A percentile compares a stretch with the other conserved stretches of the same genome.
phyloP scores from a whole-genome alignment of 2,113 vertebrate genomes.

The Pycnonotus jocosus region DNA sequence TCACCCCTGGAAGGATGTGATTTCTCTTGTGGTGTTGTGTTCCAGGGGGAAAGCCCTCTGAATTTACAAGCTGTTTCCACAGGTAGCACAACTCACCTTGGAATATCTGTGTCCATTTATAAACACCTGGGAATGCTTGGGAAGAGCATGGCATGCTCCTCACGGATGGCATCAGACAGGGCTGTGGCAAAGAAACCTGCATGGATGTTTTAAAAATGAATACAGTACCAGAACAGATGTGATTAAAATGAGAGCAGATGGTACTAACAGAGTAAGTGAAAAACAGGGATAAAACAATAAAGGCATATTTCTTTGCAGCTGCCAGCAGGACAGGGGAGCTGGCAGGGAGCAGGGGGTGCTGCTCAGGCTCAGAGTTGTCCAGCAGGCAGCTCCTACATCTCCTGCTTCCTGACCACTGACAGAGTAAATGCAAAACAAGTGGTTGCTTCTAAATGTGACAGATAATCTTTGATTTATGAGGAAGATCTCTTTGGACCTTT shows the following conservation, averaged over 20 bases:
- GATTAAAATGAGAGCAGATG: neutral
- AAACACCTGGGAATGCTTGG: neutral
- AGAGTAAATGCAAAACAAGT: neutral
- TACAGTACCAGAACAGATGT: neutral
- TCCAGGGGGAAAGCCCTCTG: neutral
- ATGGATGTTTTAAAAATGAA: neutral
- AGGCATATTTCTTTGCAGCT: constrained; percentile 28
- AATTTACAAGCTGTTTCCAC: neutral
- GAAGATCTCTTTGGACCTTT: neutral
- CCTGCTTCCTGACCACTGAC: neutral
- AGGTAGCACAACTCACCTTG: neutral
- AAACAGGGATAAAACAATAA: neutral
- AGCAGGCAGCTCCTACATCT: neutral
- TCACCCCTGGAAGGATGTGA: neutral
- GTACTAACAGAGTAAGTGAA: neutral
- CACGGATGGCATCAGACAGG: neutral
- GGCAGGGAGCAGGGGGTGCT: neutral
- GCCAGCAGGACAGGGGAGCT: neutral
- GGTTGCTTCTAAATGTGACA: neutral
- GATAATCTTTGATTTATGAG: neutral
- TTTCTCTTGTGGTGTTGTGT: neutral
- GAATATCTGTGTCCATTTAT: neutral
- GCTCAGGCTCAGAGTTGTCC: neutral
- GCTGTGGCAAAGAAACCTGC: neutral
- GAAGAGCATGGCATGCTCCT: neutral